Base-by-base conservation (phyloP, 2,888 invertebrate genomes). In the Rhyacophila evoluta region DNA sequence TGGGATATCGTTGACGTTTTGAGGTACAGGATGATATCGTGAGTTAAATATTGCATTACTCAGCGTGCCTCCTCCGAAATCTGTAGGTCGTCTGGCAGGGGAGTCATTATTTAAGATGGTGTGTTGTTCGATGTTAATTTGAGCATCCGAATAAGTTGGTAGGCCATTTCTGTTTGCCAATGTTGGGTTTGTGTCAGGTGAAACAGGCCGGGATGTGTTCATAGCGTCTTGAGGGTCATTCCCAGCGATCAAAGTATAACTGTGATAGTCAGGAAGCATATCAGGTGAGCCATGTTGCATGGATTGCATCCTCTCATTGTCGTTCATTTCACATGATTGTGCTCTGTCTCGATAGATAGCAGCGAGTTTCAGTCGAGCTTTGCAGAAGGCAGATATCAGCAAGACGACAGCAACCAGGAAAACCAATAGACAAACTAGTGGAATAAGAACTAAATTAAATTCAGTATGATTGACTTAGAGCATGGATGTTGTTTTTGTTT, bases 331-430 rank as follows among this genome's bases (percentile, higher is more conserved):
- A 2, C 55, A 28, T 25, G 2, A 39, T 36, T 55, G 55, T 1
- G 25, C 55, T 8, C 55, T 41, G 3, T 28, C 76, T 3, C 85
- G 85, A 0, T 88, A 83, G n/a, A 88, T 84, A 0, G 89, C 88
- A 1, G 88, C 87, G 0, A 89, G 83, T 84, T 89, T 89, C 87
- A 89, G 87, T 84, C 89, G 89, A 87, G 89, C 89, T 85, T 88
- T 88, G 85, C 89, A 89, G 5, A 89, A 85, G 10, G 89, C 89
- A 0, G 89, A 89, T 84, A 90, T 89, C 10, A 90, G 85, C 76
- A 89, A 83, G n/a, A 89, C 88, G 10, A 89, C 88, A 1, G 89
- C 88, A 72, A 89, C 86, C 88, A 89, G 88, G 86, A 89, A 89
- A 80, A 89, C 89, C 0, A 90, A 82, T 2, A 89, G 89, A 81